Percentiles rank a stretch among this genome's conserved stretches.
phyloP scores from a whole-genome alignment of 2,113 vertebrate genomes.

The Macroglossus sobrinus region DNA sequence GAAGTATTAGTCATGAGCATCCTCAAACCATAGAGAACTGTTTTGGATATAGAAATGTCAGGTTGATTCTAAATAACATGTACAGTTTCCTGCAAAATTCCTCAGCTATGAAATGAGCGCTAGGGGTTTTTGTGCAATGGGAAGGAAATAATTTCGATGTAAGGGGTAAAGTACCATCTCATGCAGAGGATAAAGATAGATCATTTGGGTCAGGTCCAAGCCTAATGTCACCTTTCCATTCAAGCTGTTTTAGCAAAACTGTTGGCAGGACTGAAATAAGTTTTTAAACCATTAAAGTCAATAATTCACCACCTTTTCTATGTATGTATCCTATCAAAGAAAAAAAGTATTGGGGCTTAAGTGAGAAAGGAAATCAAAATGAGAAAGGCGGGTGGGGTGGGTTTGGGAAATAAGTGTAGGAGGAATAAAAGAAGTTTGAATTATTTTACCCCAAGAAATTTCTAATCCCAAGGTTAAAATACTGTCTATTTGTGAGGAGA shows the following conservation, averaged over 20 bases:
- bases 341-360: not conserved
- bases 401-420: not conserved
- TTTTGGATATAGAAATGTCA: not conserved
- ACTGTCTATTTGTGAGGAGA: not conserved
- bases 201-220: not conserved
- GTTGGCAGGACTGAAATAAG: not conserved
- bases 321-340: not conserved
- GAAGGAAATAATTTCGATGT: not conserved
- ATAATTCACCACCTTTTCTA: not conserved
- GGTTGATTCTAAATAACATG: not conserved
- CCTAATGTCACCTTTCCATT: not conserved
- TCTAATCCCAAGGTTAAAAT: not conserved
- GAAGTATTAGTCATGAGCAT: not conserved
- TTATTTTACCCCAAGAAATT: not conserved
- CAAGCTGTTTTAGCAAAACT: not conserved
- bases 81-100: not conserved
- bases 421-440: not conserved
- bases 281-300: constrained; percentile 8
- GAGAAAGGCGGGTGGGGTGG: too few species aligned
- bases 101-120: not conserved
- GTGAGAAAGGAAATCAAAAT: not conserved
- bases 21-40: not conserved
- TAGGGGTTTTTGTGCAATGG: not conserved
- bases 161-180: not conserved
- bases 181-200: not conserved